phyloP scores from a whole-genome alignment of 2,113 vertebrate species.

The Aythya baeri region DNA sequence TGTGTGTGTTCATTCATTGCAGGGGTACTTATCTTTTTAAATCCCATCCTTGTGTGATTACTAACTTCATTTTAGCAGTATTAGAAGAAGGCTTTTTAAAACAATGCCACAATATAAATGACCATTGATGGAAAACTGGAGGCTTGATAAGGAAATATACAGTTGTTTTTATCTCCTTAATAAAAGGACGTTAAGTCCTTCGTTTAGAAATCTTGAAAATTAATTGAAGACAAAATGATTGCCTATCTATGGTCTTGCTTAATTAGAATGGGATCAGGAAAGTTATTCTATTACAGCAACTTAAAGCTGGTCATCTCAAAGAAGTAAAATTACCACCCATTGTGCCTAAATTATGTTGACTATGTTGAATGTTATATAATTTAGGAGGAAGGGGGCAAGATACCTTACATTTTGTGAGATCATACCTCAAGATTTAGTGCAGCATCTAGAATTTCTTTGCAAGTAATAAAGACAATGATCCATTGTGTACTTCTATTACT shows the following conservation, averaged over 20 bases:
- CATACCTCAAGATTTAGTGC: constrained; percentile 73
- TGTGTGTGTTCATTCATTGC: background rate
- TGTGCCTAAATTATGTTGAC: constrained; percentile 66
- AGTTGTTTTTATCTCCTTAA: constrained; percentile 14
- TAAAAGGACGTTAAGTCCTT: constrained; percentile 36
- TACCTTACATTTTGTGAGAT: constrained; percentile 77
- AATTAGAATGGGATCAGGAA: constrained; percentile 61
- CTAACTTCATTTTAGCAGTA: constrained; percentile 25
- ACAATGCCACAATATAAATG: constrained; percentile 1
- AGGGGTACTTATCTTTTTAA: background rate
- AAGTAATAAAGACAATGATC: constrained; percentile 81
- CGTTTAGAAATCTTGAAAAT: constrained; percentile 67
- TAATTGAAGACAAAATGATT: constrained; percentile 58
- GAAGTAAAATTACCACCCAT: constrained; percentile 67
- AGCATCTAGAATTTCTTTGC: constrained; percentile 81
- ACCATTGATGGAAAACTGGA: background rate
- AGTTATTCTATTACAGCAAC: constrained; percentile 68
- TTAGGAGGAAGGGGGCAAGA: constrained; percentile 60
- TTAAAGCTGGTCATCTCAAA: constrained; percentile 64
- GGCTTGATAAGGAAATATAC: constrained; percentile 12
- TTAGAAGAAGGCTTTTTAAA: background rate
- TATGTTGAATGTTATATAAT: constrained; percentile 69
- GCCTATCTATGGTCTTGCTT: constrained; percentile 45
- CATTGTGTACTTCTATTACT: constrained; percentile 85
- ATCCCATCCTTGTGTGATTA: background rate